Evolutionary conservation across 1,140 invertebrate species (phyloP).

Genomic region (Leptinotarsa lineolata): DNA sequence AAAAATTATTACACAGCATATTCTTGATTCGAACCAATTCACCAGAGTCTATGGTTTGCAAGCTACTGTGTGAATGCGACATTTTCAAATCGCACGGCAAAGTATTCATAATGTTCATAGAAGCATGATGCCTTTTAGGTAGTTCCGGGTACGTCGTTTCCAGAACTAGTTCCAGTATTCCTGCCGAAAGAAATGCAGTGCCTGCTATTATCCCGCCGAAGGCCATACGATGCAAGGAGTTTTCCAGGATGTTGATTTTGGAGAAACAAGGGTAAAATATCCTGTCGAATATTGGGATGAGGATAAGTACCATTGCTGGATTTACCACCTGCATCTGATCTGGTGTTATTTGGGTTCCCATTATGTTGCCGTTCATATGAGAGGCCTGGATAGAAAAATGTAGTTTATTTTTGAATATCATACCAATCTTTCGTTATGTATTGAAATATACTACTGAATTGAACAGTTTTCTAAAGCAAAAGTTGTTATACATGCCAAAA

Average conservation of each 20-base stretch:
- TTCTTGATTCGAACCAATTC: conserved; percentile 42
- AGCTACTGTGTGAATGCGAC: conserved; percentile 37
- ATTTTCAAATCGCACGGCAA: conserved; percentile 48
- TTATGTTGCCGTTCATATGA: conserved; percentile 66
- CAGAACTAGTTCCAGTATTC: conserved; percentile 46
- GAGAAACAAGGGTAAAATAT: conserved; percentile 60
- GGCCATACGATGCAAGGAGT: conserved; percentile 68
- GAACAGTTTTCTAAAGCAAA: too few relatives aligned
- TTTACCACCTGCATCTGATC: conserved; percentile 74
- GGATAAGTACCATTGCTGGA: conserved; percentile 66
- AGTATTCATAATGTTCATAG: conserved; percentile 52
- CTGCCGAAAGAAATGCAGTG: conserved; percentile 60
- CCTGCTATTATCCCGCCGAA: conserved; percentile 68
- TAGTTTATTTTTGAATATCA: too few relatives aligned
- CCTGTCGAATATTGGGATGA: conserved; percentile 70
- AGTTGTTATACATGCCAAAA: too few relatives aligned
- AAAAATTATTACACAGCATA: conserved; percentile 43
- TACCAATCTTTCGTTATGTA: too few relatives aligned
- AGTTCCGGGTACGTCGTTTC: conserved; percentile 49
- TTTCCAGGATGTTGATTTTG: conserved; percentile 55
- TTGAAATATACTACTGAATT: too few relatives aligned
- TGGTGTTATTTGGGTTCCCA: conserved; percentile 60
- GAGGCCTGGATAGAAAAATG: conserved; percentile 63
- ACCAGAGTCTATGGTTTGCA: conserved; percentile 37
- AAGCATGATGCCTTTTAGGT: conserved; percentile 44